Conservation (phyloP, 2,888 invertebrate species). For the Helleia helle region DNA sequence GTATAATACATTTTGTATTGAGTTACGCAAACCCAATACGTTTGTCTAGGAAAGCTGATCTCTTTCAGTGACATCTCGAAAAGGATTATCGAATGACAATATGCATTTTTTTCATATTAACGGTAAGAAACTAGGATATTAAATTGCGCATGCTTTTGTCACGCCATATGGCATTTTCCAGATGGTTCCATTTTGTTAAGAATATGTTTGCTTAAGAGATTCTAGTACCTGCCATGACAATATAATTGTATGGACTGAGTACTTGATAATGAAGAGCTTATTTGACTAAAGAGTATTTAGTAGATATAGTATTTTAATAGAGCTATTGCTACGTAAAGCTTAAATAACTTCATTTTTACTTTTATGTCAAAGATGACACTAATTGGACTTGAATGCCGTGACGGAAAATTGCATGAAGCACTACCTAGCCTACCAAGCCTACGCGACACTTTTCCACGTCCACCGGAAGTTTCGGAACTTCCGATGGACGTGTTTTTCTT, state of each 20-base stretch:
- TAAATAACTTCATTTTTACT: too few species aligned
- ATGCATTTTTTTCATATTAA: slow-evolving; percentile 49
- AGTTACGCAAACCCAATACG: slow-evolving; percentile 70
- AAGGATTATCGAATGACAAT: slow-evolving; percentile 73
- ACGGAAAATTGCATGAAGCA: too few species aligned
- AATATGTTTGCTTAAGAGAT: not conserved
- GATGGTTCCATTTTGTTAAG: slow-evolving; percentile 60
- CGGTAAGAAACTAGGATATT: slow-evolving; percentile 59
- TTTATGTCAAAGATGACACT: too few species aligned
- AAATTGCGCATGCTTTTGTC: slow-evolving; percentile 71
- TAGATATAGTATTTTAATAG: too few species aligned
- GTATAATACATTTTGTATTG: slow-evolving; percentile 45
- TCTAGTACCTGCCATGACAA: not conserved
- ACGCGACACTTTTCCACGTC: too few species aligned
- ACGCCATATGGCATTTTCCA: slow-evolving; percentile 63
- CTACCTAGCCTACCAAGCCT: too few species aligned
- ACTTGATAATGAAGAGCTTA: too few species aligned
- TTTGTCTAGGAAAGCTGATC: slow-evolving; percentile 68
- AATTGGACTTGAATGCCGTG: too few species aligned
- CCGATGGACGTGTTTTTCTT: too few species aligned
- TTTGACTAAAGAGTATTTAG: too few species aligned
- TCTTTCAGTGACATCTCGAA: slow-evolving; percentile 69
- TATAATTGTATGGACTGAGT: not conserved
- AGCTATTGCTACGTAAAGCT: too few species aligned
- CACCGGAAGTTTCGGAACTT: too few species aligned